Base-by-base conservation (phyloP, 2,797 vertebrate species). In the Vireo griseus region DNA sequence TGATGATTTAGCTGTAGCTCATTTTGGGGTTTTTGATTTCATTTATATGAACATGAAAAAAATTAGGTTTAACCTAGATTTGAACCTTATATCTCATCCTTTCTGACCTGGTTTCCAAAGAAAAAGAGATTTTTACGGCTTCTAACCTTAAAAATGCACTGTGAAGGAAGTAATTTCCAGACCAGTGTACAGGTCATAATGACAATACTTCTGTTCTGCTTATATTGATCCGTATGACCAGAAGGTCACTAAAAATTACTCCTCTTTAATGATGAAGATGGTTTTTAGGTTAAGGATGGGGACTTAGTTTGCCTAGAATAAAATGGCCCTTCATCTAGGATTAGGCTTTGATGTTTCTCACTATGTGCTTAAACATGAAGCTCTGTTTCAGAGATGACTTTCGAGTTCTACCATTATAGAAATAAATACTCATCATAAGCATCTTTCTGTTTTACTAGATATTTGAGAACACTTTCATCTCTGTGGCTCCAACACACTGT, bases 1-100 rank as follows among this genome's bases (percentile, higher is more conserved):
- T n/a, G 67, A 95, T 96, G 93, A 96, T 96, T 97, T 97, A 97
- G 91, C 69, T 96, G 37, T 97, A 97, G 97, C 55, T 97, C 59
- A 96, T 96, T 94, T 91, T 86, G 78, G 89, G 24, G 25, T 62
- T 55, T 55, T 77, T 71, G 4, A 91, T 94, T 87, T 55, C 58
- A 76, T 96, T 97, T 96, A 61, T 92, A 72, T 78, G 92, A 97
- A 95, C 78, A 94, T 92, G 69, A 65, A 83, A 84, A 91, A 78
- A 54, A 59, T 15, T 33, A 90, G 93, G 79, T 58, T 69, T 86
- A 92, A 85, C 81, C 66, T 82, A 29, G 48, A 69, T 80, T 45
- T 92, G 74, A 94, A 90, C 67, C 3, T 81, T 86, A 3, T 48
- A 35, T n/a, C 55, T 93, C 40, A 82, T 82, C 24, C 22, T 61